Evolutionary conservation across 2,113 vertebrate genomes (phyloP), one percentile per base, ranked within the genome.

Genomic region (Urocolius indicus): DNA sequence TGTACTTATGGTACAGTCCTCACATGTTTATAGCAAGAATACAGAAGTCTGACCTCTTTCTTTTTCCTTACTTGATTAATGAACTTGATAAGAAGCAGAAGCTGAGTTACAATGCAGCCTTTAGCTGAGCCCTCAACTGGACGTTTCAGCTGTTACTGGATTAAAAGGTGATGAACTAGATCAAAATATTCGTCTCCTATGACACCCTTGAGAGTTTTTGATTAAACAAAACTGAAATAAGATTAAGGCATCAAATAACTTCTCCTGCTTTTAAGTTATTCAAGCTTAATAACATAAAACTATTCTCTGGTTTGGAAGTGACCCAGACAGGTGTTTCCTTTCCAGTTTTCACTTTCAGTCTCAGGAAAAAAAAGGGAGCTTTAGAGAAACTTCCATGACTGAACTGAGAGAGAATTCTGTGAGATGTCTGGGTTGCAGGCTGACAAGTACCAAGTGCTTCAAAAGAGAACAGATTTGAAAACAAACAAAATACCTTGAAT

Each of bases 311-410:
- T 84, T 93, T 96, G 90, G 67, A 88, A 88, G 65, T 75, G 34
- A 77, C 68, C 75, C 55, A 94, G 75, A 88, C 51, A 75, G 68
- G n/a, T 92, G 94, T 81, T 94, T 96, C 72, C 83, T 96, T 38
- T 75, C 49, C 30, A 81, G 45, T 88, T 86, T 85, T 88, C 72
- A 78, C 34, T 71, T 91, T 80, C 68, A 59, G 41, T 87, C 61
- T 83, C 78, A 85, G 57, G 23, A 77, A 91, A 66, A 71, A 71
- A 88, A 19, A 5, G 38, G 38, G 17, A 90, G 48, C 32, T 94
- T 89, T 59, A 90, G 23, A 67, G n/a, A 85, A 94, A 83, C 22
- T 77, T 90, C 48, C 27, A 71, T 58, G 3, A 5, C 5, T 63
- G 75, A 32, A 77, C 32, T 49, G 19, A 58, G 21, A 75, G 24